Conservation (phyloP, 2,888 invertebrate species). For the Rugalucina vietnamica region DNA sequence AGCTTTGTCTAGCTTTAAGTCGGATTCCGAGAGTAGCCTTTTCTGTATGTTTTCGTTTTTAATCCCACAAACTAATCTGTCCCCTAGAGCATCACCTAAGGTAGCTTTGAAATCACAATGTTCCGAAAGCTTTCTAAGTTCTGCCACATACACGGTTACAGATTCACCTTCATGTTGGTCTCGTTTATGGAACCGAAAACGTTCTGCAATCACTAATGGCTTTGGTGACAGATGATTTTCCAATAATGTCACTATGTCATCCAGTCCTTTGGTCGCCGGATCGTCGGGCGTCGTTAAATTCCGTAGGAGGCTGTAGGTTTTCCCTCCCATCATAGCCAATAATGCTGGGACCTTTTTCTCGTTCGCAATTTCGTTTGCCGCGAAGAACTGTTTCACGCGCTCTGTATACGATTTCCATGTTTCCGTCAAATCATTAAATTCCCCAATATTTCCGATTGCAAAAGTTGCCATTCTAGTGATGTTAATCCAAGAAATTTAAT, state of each 20-base stretch:
- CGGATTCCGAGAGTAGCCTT: slow-evolving; percentile 39
- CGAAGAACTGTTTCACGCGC: not conserved
- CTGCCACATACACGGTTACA: slow-evolving; percentile 37
- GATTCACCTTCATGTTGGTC: slow-evolving; percentile 49
- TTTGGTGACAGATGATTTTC: slow-evolving; percentile 51
- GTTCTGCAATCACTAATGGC: slow-evolving; percentile 51
- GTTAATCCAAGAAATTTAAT: no score
- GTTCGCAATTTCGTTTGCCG: not conserved
- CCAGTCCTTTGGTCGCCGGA: slow-evolving; percentile 44
- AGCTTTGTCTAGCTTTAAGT: slow-evolving; percentile 44
- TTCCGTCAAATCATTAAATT: no score
- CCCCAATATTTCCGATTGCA: no score
- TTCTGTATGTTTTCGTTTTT: slow-evolving; percentile 44
- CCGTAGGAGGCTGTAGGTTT: slow-evolving; percentile 28
- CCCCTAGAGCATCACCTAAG: slow-evolving; percentile 49
- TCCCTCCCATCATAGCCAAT: slow-evolving; percentile 56
- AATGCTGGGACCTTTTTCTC: slow-evolving; percentile 49
- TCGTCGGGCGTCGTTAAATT: slow-evolving; percentile 46
- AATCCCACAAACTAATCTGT: slow-evolving; percentile 58
- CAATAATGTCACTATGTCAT: slow-evolving; percentile 25
- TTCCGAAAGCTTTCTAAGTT: slow-evolving; percentile 43
- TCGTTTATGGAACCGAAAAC: slow-evolving; percentile 58
- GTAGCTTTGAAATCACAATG: slow-evolving; percentile 56
- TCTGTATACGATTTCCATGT: not conserved
- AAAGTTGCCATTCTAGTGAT: no score